A percentile compares a stretch with the other conserved stretches of the same genome.
Evolutionary conservation across 2,797 vertebrate species (phyloP).

Genomic region (Rousettus madagascariensis): DNA sequence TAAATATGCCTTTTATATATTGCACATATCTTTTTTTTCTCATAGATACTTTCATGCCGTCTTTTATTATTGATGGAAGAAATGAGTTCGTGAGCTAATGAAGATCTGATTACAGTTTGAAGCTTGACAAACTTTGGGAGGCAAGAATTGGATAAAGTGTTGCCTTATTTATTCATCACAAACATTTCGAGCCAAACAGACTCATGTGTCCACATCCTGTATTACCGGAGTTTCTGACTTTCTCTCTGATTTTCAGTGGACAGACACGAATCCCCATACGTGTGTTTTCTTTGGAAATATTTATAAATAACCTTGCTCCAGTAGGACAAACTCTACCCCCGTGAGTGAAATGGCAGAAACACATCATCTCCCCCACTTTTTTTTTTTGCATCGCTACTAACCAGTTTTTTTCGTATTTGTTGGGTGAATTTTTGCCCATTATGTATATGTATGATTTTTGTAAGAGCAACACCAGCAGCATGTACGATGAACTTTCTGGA

Average conservation of each 20-base stretch:
- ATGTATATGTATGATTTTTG: neutral
- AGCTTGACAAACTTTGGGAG: neutral
- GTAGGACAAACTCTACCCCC: neutral
- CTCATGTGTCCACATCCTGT: neutral
- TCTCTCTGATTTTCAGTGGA: neutral
- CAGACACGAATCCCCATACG: neutral
- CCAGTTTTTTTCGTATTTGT: neutral
- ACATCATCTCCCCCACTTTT: accelerated
- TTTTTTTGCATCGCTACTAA: neutral
- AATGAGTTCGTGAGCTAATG: neutral
- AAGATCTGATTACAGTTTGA: neutral
- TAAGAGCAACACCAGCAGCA: neutral
- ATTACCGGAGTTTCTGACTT: neutral
- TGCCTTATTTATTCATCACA: neutral
- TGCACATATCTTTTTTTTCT: neutral
- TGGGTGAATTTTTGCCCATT: neutral
- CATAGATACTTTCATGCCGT: neutral
- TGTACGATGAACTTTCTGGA: neutral
- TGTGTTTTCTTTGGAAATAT: neutral
- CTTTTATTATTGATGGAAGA: neutral
- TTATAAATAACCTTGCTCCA: neutral
- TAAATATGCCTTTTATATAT: neutral
- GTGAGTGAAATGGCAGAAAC: neutral
- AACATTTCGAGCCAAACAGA: neutral
- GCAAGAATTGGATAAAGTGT: neutral